Conservation (phyloP, 2,113 vertebrate genomes). For the Alexandromys fortis region DNA sequence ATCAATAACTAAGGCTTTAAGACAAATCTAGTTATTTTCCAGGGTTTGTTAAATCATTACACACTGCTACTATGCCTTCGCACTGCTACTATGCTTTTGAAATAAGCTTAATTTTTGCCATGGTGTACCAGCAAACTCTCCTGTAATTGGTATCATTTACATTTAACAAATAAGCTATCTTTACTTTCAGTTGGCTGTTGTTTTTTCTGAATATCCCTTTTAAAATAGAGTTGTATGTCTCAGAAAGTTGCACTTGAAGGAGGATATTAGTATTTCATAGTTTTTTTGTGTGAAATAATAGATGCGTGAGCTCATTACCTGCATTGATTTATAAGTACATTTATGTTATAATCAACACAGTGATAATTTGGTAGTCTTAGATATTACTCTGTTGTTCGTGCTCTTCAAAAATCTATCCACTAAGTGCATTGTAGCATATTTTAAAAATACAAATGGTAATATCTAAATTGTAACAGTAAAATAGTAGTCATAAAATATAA, state of each 20-base stretch:
- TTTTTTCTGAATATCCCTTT: neutral
- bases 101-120: conserved; percentile 55
- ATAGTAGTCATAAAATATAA: neutral
- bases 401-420: neutral
- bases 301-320: neutral
- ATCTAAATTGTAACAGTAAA: neutral
- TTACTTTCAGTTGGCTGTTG: neutral
- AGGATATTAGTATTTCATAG: neutral
- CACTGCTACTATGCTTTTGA: conserved; percentile 60
- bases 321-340: neutral
- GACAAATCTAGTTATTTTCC: conserved; percentile 46
- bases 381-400: neutral
- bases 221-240: neutral
- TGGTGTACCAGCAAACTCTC: neutral
- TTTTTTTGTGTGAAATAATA: neutral
- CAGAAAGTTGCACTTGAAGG: neutral
- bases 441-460: neutral
- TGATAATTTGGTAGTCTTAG: neutral
- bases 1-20: conserved; percentile 66
- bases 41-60: conserved; percentile 64
- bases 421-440: neutral
- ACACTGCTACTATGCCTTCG: conserved; percentile 55
- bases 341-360: neutral
- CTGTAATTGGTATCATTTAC: neutral
- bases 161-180: neutral